These are phyloP conservation scores for Cassiopea andromeda DNA, from an alignment of 30 jellyfish, hydroid and myxozoan species.

Conservation along the genomic window DNA sequence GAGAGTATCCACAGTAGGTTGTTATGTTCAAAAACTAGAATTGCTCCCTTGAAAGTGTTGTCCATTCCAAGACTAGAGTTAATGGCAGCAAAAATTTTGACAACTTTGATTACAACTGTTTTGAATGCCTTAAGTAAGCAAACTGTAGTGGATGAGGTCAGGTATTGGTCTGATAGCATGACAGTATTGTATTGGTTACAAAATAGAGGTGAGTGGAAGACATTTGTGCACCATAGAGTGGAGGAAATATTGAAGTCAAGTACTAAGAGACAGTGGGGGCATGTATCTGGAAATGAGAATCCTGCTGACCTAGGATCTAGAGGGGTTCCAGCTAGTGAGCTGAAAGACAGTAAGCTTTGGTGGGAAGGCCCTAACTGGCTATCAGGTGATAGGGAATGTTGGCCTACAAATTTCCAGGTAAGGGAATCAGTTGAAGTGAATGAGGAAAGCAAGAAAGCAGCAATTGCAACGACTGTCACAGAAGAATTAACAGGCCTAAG, in stretches of 20 bases:
- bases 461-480: background rate
- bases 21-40: constrained; percentile 45
- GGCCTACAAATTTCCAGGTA: constrained; percentile 44
- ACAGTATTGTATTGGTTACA: constrained; percentile 44
- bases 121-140: background rate
- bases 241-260: constrained; percentile 29
- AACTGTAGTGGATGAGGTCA: constrained; percentile 9
- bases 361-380: constrained; percentile 55
- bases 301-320: constrained; percentile 74
- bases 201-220: constrained; percentile 41
- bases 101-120: constrained; percentile 13
- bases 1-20: constrained; percentile 16
- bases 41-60: constrained; percentile 43
- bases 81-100: constrained; percentile 29
- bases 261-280: constrained; percentile 18
- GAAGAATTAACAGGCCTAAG: constrained; percentile 21
- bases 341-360: constrained; percentile 60
- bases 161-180: constrained; percentile 44
- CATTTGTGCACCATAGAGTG: constrained; percentile 49
- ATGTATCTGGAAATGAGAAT: constrained; percentile 21
- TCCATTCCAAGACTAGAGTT: constrained; percentile 48
- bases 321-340: constrained; percentile 53
- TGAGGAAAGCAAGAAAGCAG: constrained; percentile 49
- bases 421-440: constrained; percentile 29
- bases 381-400: background rate